Evolutionary conservation across 2,888 invertebrate genomes (phyloP), one percentile per base, ranked within the genome.

Genomic region (Trichogramma evanescens): DNA sequence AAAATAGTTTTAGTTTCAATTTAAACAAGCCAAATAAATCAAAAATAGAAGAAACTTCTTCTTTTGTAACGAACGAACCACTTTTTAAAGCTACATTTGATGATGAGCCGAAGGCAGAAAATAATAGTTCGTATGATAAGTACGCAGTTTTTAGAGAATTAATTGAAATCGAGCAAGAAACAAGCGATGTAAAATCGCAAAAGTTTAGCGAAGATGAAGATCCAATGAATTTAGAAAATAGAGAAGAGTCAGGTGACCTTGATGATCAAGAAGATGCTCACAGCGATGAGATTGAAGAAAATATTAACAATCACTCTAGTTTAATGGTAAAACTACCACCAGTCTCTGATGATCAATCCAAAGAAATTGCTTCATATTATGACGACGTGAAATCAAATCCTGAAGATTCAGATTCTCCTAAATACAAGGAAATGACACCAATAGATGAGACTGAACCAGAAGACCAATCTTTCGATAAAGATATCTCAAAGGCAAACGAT

Each of bases 71-170:
- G 0, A 69, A 68, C 6, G 75, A 72, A 63, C 83, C 83, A 38
- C 78, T 83, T 5, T 89, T 89, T 68, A 85, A 86, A 7, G 86
- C 86, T 0, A 86, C 86, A 69, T 88, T 88, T 70, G 86, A 86
- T 49, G 83, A 86, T 49, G 73, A 73, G n/a, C 65, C 71, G 0
- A 66, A 74, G 13, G 66, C 59, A 78, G 78, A 81, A 72, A 79
- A 80, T 0, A 83, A 84, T 62, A 78, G 85, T 0, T 77, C 84
- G 0, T 89, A 88, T 71, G 93, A 93, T 73, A 84, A 91, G 68
- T 94, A 94, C 74, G 93, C 93, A 0, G 93, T 89, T 0, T 93
- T 94, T 71, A 82, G 93, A 64, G 93, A 94, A 79, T 72, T 86
- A 49, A 84, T 91, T 67, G 88, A 91, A 67, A 87, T 91, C 70